Conservation (phyloP, 35 echinoderm and acorn worm species). For the Stichopus chloronotus region DNA sequence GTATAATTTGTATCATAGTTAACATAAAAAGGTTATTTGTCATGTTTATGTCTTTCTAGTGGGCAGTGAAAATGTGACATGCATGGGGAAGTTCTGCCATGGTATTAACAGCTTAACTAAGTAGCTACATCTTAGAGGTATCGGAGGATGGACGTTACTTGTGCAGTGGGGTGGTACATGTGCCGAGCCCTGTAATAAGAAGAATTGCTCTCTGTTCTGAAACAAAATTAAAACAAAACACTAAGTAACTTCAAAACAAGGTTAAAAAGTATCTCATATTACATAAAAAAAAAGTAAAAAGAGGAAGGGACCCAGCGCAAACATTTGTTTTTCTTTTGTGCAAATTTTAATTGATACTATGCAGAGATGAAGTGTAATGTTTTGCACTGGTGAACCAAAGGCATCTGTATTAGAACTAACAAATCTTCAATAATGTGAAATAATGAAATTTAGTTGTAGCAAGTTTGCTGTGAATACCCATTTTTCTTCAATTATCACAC, state of each 20-base stretch:
- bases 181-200: conserved; percentile 13
- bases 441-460: no score
- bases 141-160: not conserved
- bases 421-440: no score
- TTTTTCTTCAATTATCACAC: not conserved
- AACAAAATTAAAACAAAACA: conserved; percentile 53
- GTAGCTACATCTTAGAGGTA: no score
- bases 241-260: conserved; percentile 28
- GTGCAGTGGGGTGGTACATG: conserved; percentile 42
- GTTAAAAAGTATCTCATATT: not conserved
- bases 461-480: not conserved
- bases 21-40: no score
- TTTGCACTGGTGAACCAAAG: not conserved
- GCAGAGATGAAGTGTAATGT: not conserved
- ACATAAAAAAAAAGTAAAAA: not conserved
- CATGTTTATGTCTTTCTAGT: no score
- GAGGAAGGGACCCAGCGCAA: not conserved
- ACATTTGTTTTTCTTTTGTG: not conserved
- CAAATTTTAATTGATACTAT: not conserved
- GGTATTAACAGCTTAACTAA: no score
- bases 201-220: conserved; percentile 24
- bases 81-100: no score
- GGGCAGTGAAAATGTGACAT: no score
- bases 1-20: no score
- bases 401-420: no score